Evolutionary conservation across 2,888 invertebrate genomes (phyloP).

Genomic region (Cephus rjabovi): DNA sequence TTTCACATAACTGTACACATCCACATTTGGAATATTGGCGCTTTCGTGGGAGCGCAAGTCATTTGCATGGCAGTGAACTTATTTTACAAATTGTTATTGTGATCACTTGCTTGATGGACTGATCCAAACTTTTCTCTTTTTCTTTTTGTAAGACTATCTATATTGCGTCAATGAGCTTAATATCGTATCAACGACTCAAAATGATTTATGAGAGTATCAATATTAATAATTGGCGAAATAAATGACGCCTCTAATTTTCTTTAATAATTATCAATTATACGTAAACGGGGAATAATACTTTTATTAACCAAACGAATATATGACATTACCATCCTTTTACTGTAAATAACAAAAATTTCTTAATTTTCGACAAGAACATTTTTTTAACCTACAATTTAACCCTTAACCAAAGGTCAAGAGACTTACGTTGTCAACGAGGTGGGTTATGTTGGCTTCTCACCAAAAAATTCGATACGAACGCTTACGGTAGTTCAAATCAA

Average conservation of each 20-base stretch:
- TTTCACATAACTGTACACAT: slow-evolving; percentile 59
- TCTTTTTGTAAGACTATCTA: slow-evolving; percentile 48
- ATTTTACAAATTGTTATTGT: slow-evolving; percentile 53
- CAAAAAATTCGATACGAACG: background rate
- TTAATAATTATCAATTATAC: background rate
- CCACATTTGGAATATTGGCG: slow-evolving; percentile 52
- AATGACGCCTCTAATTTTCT: background rate
- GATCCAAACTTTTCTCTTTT: slow-evolving; percentile 33
- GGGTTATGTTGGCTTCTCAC: background rate
- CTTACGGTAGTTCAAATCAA: background rate
- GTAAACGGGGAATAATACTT: background rate
- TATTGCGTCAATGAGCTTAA: slow-evolving; percentile 35
- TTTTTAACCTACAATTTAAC: background rate
- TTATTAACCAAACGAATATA: background rate
- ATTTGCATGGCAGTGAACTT: slow-evolving; percentile 61
- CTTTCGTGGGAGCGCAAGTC: slow-evolving; percentile 52
- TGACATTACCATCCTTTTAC: background rate
- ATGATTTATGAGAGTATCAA: slow-evolving; percentile 48
- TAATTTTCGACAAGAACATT: background rate
- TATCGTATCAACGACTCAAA: slow-evolving; percentile 48
- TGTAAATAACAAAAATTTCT: background rate
- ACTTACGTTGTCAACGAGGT: background rate
- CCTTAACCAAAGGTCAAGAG: background rate
- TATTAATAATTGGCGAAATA: background rate
- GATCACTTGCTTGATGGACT: slow-evolving; percentile 53